Conservation (phyloP, 23 tunicate species). For the Corella eumyota region DNA sequence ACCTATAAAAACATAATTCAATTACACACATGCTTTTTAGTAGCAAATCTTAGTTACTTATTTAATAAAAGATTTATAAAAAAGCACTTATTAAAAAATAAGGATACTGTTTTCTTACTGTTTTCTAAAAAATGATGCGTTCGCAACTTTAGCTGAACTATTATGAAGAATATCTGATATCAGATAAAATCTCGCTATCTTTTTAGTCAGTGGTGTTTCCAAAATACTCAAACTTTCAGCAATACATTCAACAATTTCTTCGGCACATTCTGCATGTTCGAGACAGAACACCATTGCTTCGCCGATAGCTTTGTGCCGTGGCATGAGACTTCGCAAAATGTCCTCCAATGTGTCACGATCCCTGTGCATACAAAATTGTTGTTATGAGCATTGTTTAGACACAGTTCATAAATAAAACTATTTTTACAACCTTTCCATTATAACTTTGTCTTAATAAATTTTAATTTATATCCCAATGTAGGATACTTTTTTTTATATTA, state of each 20-base stretch:
- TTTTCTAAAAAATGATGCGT: conserved; percentile 86
- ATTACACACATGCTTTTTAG: too few relatives aligned
- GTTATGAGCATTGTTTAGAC: too few relatives aligned
- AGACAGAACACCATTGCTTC: conserved; percentile 91
- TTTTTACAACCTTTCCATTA: too few relatives aligned
- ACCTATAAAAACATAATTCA: too few relatives aligned
- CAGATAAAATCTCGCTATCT: conserved; percentile 78
- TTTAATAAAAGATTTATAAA: too few relatives aligned
- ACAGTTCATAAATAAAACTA: too few relatives aligned
- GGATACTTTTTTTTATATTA: neutral
- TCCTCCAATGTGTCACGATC: conserved; percentile 86
- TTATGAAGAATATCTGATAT: conserved; percentile 85
- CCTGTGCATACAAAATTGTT: conserved; percentile 10
- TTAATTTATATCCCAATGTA: too few relatives aligned
- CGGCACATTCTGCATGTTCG: conserved; percentile 87
- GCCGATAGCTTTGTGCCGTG: conserved; percentile 63
- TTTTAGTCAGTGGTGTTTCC: conserved; percentile 84
- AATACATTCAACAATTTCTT: conserved; percentile 91
- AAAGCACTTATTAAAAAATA: too few relatives aligned
- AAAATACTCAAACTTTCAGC: conserved; percentile 75
- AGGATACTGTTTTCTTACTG: too few relatives aligned
- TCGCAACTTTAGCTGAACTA: conserved; percentile 89
- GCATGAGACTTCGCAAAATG: conserved; percentile 62
- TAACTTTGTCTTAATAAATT: too few relatives aligned
- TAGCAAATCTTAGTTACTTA: too few relatives aligned